A percentile compares a stretch with the other conserved stretches of the same genome.
phyloP scores from a whole-genome alignment of 1,140 invertebrate species.

The Drosophila saltans region DNA sequence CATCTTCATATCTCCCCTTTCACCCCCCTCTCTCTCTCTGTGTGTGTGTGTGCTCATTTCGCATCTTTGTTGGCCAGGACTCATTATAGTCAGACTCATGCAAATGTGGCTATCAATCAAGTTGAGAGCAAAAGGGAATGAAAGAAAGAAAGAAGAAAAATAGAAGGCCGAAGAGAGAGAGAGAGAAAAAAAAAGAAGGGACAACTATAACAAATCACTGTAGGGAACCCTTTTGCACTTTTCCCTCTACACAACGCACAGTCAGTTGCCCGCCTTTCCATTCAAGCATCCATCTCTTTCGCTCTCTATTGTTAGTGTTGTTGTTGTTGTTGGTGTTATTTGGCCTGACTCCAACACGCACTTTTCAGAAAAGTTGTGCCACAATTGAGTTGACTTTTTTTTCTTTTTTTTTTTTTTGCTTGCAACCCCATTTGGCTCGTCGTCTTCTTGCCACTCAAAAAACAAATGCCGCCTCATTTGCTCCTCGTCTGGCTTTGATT shows the following conservation, averaged over 20 bases:
- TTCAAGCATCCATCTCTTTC: neutral
- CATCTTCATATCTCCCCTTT: conserved; percentile 13
- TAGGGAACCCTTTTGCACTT: conserved; percentile 7
- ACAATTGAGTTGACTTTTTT: conserved; percentile 57
- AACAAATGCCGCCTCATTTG: conserved; percentile 75
- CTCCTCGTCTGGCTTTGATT: conserved; percentile 67
- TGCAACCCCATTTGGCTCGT: neutral
- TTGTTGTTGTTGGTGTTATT: neutral
- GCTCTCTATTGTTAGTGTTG: neutral
- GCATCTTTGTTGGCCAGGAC: conserved; percentile 58
- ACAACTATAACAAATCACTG: conserved; percentile 32
- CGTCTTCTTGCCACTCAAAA: neutral
- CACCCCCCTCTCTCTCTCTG: conserved; percentile 30
- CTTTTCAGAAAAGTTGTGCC: conserved; percentile 31
- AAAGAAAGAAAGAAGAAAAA: conserved; percentile 12
- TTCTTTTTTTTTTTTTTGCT: neutral
- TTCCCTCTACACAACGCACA: neutral
- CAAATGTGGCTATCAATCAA: conserved; percentile 79
- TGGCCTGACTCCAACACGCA: conserved; percentile 12
- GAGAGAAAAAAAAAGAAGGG: neutral
- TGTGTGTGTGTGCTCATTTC: conserved; percentile 36
- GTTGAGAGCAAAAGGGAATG: conserved; percentile 12
- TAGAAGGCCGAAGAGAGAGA: neutral
- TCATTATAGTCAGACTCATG: conserved; percentile 66
- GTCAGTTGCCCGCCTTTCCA: neutral